Percentiles rank a stretch among this genome's conserved stretches.
phyloP scores from a whole-genome alignment of 2,113 vertebrate genomes.

The Picathartes gymnocephalus region DNA sequence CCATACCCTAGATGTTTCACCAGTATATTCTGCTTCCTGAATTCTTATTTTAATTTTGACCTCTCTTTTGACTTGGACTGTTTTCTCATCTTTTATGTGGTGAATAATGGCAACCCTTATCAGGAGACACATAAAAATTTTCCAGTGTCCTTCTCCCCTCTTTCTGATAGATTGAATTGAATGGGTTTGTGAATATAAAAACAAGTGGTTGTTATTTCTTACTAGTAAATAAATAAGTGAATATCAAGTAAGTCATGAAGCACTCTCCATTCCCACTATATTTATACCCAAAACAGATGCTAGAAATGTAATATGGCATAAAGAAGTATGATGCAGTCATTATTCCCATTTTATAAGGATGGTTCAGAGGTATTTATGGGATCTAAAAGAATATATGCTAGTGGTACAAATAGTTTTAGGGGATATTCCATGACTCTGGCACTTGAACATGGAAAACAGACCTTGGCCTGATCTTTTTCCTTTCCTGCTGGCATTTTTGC shows the following conservation, averaged over 20 bases:
- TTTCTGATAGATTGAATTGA: neutral
- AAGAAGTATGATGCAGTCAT: neutral
- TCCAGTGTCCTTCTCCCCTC: neutral
- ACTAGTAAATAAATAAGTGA: neutral
- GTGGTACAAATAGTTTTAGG: fast-evolving
- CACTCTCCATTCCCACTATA: neutral
- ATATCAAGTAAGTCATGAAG: neutral
- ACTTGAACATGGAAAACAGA: neutral
- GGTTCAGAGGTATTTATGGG: neutral
- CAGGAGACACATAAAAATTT: neutral
- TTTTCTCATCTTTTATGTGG: neutral
- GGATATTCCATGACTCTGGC: neutral
- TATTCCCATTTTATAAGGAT: neutral
- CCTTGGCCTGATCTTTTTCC: neutral
- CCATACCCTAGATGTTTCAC: neutral
- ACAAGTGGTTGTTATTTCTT: neutral
- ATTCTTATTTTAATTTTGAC: neutral
- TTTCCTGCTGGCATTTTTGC: neutral
- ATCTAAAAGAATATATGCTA: neutral
- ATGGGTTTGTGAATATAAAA: neutral
- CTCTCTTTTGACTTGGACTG: neutral
- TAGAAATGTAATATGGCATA: neutral
- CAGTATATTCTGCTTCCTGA: neutral
- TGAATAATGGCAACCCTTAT: neutral
- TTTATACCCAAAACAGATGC: neutral